Conservation (phyloP, 2,888 invertebrate genomes). For the Zelleria hepariella region DNA sequence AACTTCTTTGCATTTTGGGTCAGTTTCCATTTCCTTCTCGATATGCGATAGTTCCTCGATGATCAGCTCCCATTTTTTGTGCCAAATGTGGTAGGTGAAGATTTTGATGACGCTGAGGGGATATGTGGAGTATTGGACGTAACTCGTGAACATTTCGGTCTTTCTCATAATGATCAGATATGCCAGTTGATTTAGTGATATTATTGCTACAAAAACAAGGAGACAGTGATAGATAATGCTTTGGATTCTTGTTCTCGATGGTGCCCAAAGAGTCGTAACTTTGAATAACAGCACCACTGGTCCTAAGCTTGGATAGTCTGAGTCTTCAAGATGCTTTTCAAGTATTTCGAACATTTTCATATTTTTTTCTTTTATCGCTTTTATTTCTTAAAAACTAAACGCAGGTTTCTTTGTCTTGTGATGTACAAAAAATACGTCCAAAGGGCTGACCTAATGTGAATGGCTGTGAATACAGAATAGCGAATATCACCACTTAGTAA, state of each 20-base stretch:
- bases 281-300: neutral
- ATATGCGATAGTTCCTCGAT: neutral
- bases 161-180: neutral
- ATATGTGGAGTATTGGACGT: neutral
- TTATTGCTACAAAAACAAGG: neutral
- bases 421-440: too few relatives aligned
- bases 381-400: too few relatives aligned
- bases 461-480: neutral
- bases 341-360: neutral
- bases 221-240: neutral
- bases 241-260: neutral
- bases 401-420: too few relatives aligned
- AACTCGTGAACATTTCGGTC: neutral
- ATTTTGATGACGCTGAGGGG: neutral
- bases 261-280: neutral
- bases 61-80: neutral
- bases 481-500: too few relatives aligned
- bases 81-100: neutral
- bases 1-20: neutral
- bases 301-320: neutral
- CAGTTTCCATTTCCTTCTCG: neutral
- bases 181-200: neutral
- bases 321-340: neutral
- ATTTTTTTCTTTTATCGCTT: too few relatives aligned
- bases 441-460: neutral